These are phyloP conservation scores for Acronicta psi DNA, from an alignment of 2,888 invertebrate genomes.

Conservation along the genomic window DNA sequence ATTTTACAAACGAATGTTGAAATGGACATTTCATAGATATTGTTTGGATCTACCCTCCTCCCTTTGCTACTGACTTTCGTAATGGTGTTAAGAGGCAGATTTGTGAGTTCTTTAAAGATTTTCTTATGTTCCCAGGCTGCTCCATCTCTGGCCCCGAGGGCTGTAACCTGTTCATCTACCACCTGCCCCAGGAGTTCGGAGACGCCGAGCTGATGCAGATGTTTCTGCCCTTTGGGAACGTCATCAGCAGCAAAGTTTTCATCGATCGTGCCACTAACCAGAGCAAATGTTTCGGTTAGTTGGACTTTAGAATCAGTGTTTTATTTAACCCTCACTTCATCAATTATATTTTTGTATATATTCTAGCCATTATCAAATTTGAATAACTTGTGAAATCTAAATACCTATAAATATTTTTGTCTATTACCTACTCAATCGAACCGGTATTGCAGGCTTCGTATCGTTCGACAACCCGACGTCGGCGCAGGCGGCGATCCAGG, in stretches of 20 bases:
- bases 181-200: constrained; percentile 99
- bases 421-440: background rate
- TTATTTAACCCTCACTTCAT: too few species aligned
- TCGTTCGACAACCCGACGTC: constrained; percentile 99
- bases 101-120: constrained; percentile 91
- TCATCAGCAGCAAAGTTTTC: constrained; percentile 99
- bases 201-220: constrained; percentile 99
- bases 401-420: background rate
- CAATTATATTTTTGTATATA: too few species aligned
- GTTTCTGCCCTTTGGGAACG: constrained; percentile 99
- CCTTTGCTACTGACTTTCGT: constrained; percentile 25
- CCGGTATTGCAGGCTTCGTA: constrained; percentile 95
- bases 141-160: constrained; percentile 99
- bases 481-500: constrained; percentile 99
- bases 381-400: too few species aligned
- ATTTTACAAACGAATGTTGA: too few species aligned
- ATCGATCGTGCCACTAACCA: constrained; percentile 99
- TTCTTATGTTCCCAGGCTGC: constrained; percentile 95
- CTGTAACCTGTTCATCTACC: constrained; percentile 99
- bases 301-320: constrained; percentile 12
- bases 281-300: constrained; percentile 99
- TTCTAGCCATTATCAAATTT: too few species aligned
- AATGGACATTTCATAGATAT: background rate
- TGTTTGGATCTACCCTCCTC: background rate
- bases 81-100: constrained; percentile 80